Base-by-base conservation (phyloP, 2,888 invertebrate genomes). In the Eledona agricola region DNA sequence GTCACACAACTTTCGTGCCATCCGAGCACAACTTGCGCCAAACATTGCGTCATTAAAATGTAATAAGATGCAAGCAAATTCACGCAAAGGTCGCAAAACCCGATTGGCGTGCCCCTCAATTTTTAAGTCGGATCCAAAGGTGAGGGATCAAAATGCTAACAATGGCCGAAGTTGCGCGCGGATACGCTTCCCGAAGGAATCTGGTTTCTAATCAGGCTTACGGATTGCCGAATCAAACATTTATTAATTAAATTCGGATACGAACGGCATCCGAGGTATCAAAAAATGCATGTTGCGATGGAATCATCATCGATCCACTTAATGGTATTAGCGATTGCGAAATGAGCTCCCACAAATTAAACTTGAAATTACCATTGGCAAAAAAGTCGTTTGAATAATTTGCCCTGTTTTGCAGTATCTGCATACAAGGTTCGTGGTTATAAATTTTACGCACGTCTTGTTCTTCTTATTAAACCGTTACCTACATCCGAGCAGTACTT, bases 141-240 rank as follows among this genome's bases (percentile, higher is more conserved):
- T 10, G 23, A 13, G 13, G 13, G 37, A 37, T 22, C 23, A 37
- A 37, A 23, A 37, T 6, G 15, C 3, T 10, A 29, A 29, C 5
- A 31, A 31, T 17, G 17, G 7, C n/a, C n/a, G 4, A n/a, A 7
- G 4, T 7, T 6, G 9, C 20, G 16, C 88, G 88, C 88, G 87
- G 88, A 88, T 88, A 87, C 88, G 88, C 88, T 88, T 88, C 88
- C 87, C 88, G 87, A 88, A 88, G 88, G 88, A 88, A 88, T 87
- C 87, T 87, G 88, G 88, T 88, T 88, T 88, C 88, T 85, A 88
- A 87, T 88, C 88, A 88, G 87, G n/a, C n/a, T n/a, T n/a, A n/a
- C n/a, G n/a, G n/a, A n/a, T n/a, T n/a, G n/a, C n/a, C n/a, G n/a
- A n/a, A n/a, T n/a, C n/a, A n/a, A n/a, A n/a, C n/a, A n/a, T n/a